Conservation (phyloP, 2,113 vertebrate genomes). For the Chascanopsetta lugubris region DNA sequence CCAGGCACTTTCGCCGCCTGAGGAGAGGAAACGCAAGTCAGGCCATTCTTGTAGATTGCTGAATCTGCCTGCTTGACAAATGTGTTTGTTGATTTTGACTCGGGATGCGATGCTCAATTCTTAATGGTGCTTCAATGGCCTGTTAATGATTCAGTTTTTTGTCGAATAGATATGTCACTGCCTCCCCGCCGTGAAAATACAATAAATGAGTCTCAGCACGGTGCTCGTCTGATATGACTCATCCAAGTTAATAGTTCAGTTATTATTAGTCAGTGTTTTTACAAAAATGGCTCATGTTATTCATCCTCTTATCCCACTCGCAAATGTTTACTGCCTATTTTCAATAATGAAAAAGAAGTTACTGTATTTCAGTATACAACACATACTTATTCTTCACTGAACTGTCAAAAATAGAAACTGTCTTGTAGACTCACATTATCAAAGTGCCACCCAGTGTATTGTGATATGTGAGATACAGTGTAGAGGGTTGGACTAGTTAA, state of each 20-base stretch:
- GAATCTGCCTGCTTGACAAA: constrained; percentile 41
- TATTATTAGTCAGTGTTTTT: neutral
- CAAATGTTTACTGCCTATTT: neutral
- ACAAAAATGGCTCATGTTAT: neutral
- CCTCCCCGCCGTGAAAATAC: constrained; percentile 4
- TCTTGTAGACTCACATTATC: too few species aligned
- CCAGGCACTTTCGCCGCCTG: constrained; percentile 17
- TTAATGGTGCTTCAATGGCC: constrained; percentile 20
- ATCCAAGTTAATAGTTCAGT: neutral
- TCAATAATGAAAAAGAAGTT: too few species aligned
- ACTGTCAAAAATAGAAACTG: too few species aligned
- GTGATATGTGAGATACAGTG: too few species aligned
- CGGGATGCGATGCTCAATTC: constrained; percentile 29
- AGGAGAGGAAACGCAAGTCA: constrained; percentile 29
- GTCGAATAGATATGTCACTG: constrained; percentile 14
- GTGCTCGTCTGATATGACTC: neutral
- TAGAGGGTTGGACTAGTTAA: too few species aligned
- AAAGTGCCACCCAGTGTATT: too few species aligned
- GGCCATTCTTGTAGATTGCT: constrained; percentile 28
- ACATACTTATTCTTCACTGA: too few species aligned
- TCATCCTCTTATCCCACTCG: neutral
- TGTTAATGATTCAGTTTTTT: constrained; percentile 18
- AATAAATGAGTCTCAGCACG: neutral
- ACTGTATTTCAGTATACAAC: too few species aligned
- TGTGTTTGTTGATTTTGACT: constrained; percentile 52